A percentile compares a stretch with the other conserved stretches of the same genome.
phyloP scores from a whole-genome alignment of 2,797 vertebrate genomes.

The Scyliorhinus canicula region DNA sequence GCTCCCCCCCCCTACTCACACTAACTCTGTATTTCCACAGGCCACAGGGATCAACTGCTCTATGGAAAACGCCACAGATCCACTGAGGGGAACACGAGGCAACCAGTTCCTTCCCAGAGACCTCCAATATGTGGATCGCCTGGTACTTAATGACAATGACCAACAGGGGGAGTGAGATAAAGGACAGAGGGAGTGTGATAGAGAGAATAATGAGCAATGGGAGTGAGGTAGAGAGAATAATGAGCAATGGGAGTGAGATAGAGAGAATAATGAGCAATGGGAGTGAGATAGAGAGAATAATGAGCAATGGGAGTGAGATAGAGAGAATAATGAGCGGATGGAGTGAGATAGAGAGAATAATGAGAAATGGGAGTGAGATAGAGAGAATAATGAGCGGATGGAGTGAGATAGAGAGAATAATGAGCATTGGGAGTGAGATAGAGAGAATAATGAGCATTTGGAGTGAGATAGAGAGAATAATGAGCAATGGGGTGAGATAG shows the following conservation, averaged over 20 bases:
- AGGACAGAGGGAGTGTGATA: too few species aligned
- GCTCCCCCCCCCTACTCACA: too few species aligned
- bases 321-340: neutral
- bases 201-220: too few species aligned
- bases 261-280: too few species aligned
- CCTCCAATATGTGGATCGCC: slow-evolving; percentile 63
- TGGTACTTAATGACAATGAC: slow-evolving; percentile 55
- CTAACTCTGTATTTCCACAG: slow-evolving; percentile 42
- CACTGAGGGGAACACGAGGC: slow-evolving; percentile 53
- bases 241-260: neutral
- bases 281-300: neutral
- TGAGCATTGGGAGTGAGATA: slow-evolving; percentile 38
- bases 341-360: neutral
- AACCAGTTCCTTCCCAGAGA: slow-evolving; percentile 69
- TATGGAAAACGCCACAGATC: slow-evolving; percentile 57
- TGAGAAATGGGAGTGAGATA: neutral
- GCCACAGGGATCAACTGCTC: slow-evolving; percentile 68
- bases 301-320: neutral
- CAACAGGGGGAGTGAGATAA: neutral
- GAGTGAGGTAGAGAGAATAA: neutral
- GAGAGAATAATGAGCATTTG: slow-evolving; percentile 42
- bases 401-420: neutral
- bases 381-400: neutral
- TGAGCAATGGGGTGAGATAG: slow-evolving; percentile 40
- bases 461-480: slow-evolving; percentile 42